phyloP scores from a whole-genome alignment of 2,888 invertebrate species.

The Odontocerum albicorne region DNA sequence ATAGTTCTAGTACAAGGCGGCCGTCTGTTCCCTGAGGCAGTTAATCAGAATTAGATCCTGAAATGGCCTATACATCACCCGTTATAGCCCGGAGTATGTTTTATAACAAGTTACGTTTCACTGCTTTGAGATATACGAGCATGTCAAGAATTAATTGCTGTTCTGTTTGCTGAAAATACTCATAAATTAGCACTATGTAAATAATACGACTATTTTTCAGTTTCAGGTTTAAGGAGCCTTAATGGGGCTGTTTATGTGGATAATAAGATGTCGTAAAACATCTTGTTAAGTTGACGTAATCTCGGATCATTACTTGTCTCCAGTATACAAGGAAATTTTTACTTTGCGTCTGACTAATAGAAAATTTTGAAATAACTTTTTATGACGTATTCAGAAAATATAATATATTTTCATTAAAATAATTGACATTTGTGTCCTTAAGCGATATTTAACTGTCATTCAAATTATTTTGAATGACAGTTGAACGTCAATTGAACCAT shows the following conservation, averaged over 20 bases:
- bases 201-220: not conserved
- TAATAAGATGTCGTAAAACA: not conserved
- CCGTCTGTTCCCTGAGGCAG: slow-evolving; percentile 10
- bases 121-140: slow-evolving; percentile 7
- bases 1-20: slow-evolving; percentile 1
- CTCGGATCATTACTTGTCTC: no score
- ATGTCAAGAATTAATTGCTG: slow-evolving; percentile 14
- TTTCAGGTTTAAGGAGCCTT: not conserved
- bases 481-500: no score
- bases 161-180: slow-evolving; percentile 16
- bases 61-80: slow-evolving; percentile 33
- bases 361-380: not conserved
- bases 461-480: no score
- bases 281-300: not conserved
- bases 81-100: slow-evolving; percentile 22
- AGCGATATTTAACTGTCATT: not conserved
- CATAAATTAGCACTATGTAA: slow-evolving; percentile 1
- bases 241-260: not conserved
- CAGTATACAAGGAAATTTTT: no score
- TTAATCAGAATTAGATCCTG: slow-evolving; percentile 32
- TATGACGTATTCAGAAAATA: not conserved
- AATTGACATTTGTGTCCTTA: not conserved
- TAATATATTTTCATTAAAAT: not conserved
- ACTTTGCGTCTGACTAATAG: no score
- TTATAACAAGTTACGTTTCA: slow-evolving; percentile 16